Evolutionary conservation across 92 coral and sea anemone genomes (phyloP).

Genomic region (Epizoanthus scotinus): DNA sequence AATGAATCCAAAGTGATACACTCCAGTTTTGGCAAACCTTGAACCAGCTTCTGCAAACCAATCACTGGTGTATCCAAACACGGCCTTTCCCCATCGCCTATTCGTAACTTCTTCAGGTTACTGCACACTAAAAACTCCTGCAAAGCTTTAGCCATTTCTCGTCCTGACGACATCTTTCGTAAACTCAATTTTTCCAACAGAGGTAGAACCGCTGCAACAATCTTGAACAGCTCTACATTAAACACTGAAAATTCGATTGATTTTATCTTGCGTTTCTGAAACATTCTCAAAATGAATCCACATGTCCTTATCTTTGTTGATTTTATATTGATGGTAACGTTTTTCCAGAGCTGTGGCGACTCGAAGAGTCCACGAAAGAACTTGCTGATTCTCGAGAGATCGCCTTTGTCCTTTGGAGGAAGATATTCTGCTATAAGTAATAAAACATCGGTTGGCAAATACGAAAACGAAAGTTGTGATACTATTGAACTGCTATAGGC

Average conservation of each 20-base stretch:
- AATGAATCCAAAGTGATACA: no score
- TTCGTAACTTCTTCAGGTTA: background rate
- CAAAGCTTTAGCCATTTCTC: background rate
- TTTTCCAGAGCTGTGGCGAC: slow-evolving; percentile 37
- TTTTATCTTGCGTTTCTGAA: slow-evolving; percentile 24
- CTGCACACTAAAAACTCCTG: slow-evolving; percentile 15
- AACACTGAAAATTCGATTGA: slow-evolving; percentile 15
- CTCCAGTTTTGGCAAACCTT: background rate
- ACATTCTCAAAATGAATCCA: background rate
- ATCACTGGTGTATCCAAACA: no score
- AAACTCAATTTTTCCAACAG: slow-evolving; percentile 7
- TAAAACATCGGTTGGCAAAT: slow-evolving; percentile 38
- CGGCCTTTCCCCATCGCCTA: background rate
- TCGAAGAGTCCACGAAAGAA: slow-evolving; percentile 26
- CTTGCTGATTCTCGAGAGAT: slow-evolving; percentile 29
- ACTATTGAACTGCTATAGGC: no score
- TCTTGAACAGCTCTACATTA: slow-evolving; percentile 16
- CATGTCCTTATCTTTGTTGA: slow-evolving; percentile 11
- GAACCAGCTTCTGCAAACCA: background rate
- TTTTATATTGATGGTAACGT: slow-evolving; percentile 27
- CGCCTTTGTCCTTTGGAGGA: slow-evolving; percentile 37
- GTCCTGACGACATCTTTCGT: background rate
- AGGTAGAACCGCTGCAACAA: slow-evolving; percentile 2
- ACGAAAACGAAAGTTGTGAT: slow-evolving; percentile 11
- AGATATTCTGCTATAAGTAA: slow-evolving; percentile 34